These are phyloP conservation scores for Tenodera sinensis DNA, from an alignment of 2,888 invertebrate species.

Conservation along the genomic window DNA sequence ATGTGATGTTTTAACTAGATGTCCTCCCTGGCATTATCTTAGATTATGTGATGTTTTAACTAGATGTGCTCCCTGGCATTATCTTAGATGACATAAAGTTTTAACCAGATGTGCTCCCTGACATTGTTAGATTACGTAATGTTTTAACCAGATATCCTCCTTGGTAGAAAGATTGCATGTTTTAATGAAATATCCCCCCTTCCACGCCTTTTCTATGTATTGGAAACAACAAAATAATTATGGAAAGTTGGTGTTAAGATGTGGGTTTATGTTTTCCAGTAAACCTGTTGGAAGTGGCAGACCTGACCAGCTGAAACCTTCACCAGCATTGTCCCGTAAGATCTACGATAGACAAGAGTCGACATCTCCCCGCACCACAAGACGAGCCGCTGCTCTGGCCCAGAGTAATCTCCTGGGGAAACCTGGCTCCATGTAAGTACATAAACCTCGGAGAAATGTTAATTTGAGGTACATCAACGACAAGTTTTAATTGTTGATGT, in stretches of 20 bases:
- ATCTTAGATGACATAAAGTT: too few species aligned
- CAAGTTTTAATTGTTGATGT: not conserved
- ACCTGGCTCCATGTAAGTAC: constrained; percentile 39
- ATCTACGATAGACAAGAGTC: constrained; percentile 39
- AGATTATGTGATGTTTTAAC: too few species aligned
- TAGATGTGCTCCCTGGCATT: too few species aligned
- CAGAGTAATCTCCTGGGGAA: constrained; percentile 36
- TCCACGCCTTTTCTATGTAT: not conserved
- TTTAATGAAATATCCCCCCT: too few species aligned
- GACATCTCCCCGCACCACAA: constrained; percentile 37
- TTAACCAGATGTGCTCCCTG: too few species aligned
- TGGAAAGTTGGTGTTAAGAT: not conserved
- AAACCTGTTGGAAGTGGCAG: not conserved
- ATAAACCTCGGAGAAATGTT: not conserved
- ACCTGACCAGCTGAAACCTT: constrained; percentile 35
- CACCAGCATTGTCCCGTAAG: constrained; percentile 40
- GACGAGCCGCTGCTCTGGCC: constrained; percentile 31
- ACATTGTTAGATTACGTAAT: too few species aligned
- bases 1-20: too few species aligned
- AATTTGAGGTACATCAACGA: not conserved
- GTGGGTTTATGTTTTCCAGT: not conserved
- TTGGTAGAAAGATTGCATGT: too few species aligned
- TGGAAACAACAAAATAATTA: constrained; percentile 1
- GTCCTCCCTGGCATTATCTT: too few species aligned
- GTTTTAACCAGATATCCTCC: too few species aligned